Conservation (phyloP, 1,140 invertebrate genomes). For the Heliconius eleuchia region DNA sequence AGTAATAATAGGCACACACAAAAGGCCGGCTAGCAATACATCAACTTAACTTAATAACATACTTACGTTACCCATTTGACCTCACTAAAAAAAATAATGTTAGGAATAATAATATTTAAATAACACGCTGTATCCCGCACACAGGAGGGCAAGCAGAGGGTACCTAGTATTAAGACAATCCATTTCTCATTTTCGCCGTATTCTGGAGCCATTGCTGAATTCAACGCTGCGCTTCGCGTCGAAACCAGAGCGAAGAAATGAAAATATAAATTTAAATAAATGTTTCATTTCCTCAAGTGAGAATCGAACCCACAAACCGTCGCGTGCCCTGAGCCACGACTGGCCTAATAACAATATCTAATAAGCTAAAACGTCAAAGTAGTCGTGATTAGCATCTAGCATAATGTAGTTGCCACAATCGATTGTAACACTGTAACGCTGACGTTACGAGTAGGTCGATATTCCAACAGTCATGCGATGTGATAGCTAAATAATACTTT, state of each 20-base stretch:
- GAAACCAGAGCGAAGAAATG: too few species aligned
- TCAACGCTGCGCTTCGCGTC: too few species aligned
- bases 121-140: background rate
- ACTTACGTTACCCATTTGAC: background rate
- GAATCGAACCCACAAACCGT: too few species aligned
- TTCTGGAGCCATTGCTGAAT: too few species aligned
- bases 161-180: too few species aligned
- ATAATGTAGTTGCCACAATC: constrained; percentile 31
- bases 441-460: background rate
- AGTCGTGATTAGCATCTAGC: constrained; percentile 22
- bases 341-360: constrained; percentile 18
- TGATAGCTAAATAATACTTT: constrained; percentile 3
- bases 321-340: too few species aligned
- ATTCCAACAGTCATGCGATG: constrained; percentile 14
- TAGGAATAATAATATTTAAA: constrained; percentile 14
- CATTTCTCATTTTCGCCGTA: too few species aligned
- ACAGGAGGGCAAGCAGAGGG: too few species aligned
- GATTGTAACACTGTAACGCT: constrained; percentile 21
- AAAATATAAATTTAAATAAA: too few species aligned
- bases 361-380: constrained; percentile 24
- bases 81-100: background rate
- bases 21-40: background rate
- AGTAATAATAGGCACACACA: background rate
- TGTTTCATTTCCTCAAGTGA: too few species aligned
- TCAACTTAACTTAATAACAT: background rate